Evolutionary conservation across 2,113 vertebrate genomes (phyloP).

Genomic region (Brachirus orientalis): DNA sequence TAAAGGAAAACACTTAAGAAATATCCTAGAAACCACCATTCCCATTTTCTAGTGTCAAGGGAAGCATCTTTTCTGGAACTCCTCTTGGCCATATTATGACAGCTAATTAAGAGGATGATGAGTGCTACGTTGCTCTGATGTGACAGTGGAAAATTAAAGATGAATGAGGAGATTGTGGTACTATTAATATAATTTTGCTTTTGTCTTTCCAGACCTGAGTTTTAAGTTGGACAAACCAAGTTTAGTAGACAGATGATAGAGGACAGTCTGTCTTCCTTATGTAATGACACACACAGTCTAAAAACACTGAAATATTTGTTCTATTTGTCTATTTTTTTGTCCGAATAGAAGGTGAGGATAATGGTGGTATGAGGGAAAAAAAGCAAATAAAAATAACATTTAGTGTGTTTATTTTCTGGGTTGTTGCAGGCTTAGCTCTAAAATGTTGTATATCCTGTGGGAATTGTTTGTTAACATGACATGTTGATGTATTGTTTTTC

Average conservation of each 20-base stretch:
- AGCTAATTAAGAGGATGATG: slow-evolving; percentile 81
- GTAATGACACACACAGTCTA: background rate
- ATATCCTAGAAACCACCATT: slow-evolving; percentile 67
- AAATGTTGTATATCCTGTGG: slow-evolving; percentile 2
- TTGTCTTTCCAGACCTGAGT: slow-evolving; percentile 42
- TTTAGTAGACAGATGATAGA: slow-evolving; percentile 9
- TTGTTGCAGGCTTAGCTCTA: slow-evolving; percentile 1
- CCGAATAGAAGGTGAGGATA: too few relatives aligned
- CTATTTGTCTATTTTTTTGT: too few relatives aligned
- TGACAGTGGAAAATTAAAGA: slow-evolving; percentile 68
- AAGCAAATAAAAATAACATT: slow-evolving; percentile 45
- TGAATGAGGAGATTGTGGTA: slow-evolving; percentile 68
- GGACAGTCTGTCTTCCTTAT: background rate
- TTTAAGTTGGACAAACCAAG: slow-evolving; percentile 10
- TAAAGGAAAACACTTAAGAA: slow-evolving; percentile 53
- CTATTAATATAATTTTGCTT: slow-evolving; percentile 65
- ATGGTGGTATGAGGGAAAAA: slow-evolving; percentile 15
- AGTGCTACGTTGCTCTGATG: slow-evolving; percentile 70
- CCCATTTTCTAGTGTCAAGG: slow-evolving; percentile 53
- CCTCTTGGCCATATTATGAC: slow-evolving; percentile 77
- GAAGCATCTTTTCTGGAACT: slow-evolving; percentile 71
- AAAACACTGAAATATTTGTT: background rate
- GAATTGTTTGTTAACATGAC: slow-evolving; percentile 17
- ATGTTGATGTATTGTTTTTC: slow-evolving; percentile 50
- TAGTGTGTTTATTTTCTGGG: slow-evolving; percentile 22